Evolutionary conservation across 2,888 invertebrate species (phyloP).

Genomic region (Epiblema foenella): DNA sequence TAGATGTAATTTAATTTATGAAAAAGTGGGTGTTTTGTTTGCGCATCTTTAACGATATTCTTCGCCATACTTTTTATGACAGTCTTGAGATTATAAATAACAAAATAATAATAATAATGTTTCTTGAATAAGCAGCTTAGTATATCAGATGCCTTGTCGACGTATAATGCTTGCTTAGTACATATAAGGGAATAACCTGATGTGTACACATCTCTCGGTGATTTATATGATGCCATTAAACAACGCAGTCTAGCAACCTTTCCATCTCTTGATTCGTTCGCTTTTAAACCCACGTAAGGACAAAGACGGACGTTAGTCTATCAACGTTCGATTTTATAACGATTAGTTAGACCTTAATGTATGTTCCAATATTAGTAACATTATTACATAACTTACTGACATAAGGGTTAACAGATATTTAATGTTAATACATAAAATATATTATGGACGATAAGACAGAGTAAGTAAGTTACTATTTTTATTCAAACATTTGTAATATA

Average conservation of each 20-base stretch:
- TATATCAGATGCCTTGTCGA: neutral
- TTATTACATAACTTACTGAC: neutral
- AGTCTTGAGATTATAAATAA: constrained; percentile 1
- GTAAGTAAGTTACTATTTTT: too few species aligned
- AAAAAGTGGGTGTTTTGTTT: constrained; percentile 25
- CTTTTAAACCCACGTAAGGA: neutral
- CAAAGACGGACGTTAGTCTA: too few species aligned
- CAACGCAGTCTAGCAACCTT: neutral
- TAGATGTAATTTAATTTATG: constrained; percentile 45
- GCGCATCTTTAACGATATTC: constrained; percentile 12
- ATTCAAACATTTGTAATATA: too few species aligned
- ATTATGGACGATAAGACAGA: too few species aligned
- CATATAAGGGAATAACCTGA: constrained; percentile 5
- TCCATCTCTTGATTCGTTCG: neutral
- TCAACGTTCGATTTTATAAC: neutral
- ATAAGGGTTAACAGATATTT: neutral
- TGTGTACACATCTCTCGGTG: neutral
- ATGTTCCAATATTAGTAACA: neutral
- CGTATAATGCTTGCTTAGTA: neutral
- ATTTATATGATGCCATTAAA: constrained; percentile 5
- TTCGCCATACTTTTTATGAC: constrained; percentile 14
- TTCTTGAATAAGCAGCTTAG: constrained; percentile 11
- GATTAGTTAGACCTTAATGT: neutral
- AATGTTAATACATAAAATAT: too few species aligned
- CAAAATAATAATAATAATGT: too few species aligned